Conservation (phyloP, 2,888 invertebrate genomes). For the Melanophora roralis region DNA sequence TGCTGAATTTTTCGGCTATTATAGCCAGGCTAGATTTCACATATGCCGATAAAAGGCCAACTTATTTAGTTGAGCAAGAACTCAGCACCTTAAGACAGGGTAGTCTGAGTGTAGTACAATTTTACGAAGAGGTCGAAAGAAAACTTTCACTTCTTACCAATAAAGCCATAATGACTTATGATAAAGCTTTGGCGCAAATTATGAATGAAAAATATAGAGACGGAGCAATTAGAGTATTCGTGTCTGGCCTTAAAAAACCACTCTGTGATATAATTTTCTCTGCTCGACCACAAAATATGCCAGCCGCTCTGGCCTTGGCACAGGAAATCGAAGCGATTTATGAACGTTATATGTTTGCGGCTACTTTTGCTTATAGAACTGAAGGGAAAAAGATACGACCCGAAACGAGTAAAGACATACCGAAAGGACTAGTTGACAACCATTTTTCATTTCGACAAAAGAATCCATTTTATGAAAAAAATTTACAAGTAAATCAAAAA, state of each 20-base stretch:
- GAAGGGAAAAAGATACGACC: constrained; percentile 27
- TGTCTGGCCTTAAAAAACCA: constrained; percentile 40
- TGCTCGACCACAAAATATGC: constrained; percentile 41
- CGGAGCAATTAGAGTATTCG: constrained; percentile 53
- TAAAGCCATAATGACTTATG: constrained; percentile 31
- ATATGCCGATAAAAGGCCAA: constrained; percentile 41
- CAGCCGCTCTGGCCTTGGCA: constrained; percentile 45
- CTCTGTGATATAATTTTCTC: constrained; percentile 50
- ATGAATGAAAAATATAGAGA: constrained; percentile 47
- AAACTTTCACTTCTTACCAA: constrained; percentile 44
- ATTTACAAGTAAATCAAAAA: too few species aligned
- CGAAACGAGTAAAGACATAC: neutral
- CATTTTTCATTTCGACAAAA: constrained; percentile 10
- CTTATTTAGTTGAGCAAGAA: constrained; percentile 35
- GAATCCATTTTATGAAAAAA: too few species aligned
- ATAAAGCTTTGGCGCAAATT: too few species aligned
- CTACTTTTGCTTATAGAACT: constrained; percentile 30
- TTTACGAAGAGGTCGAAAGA: constrained; percentile 35
- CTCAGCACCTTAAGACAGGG: constrained; percentile 33
- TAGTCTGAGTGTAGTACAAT: constrained; percentile 22
- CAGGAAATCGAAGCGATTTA: constrained; percentile 50
- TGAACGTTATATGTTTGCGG: constrained; percentile 48
- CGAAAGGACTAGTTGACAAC: constrained; percentile 6
- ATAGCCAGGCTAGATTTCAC: constrained; percentile 42
- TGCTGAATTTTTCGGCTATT: constrained; percentile 44